Evolutionary conservation across 37 sponge, comb jelly and placozoan species (phyloP).

Genomic region (Haliclona indistincta): DNA sequence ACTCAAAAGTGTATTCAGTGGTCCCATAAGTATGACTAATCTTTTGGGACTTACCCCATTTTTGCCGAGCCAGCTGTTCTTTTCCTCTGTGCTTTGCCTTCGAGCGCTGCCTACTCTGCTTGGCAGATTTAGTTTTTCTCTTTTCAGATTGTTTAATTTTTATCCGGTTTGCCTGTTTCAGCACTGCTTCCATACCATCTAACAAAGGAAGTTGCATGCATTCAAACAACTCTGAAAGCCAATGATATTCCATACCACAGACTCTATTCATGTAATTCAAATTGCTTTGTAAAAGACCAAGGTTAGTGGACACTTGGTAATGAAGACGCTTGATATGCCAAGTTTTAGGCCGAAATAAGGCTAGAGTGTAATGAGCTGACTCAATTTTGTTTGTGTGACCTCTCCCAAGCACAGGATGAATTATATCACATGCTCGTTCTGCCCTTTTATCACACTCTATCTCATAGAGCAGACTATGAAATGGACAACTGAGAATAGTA

Average conservation of each 20-base stretch:
- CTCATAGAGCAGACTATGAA: constrained; percentile 25
- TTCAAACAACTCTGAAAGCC: constrained; percentile 29
- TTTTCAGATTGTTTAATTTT: too few species aligned
- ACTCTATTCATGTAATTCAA: constrained; percentile 2
- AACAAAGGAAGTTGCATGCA: too few species aligned
- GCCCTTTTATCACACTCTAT: constrained; percentile 11
- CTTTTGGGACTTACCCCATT: too few species aligned
- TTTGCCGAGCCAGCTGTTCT: too few species aligned
- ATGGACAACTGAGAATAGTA: too few species aligned
- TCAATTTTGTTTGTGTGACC: constrained; percentile 21
- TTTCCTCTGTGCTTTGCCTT: too few species aligned
- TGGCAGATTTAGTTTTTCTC: too few species aligned
- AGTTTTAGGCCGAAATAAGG: constrained; percentile 16
- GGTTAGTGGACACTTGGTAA: constrained; percentile 21
- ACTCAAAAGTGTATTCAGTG: too few species aligned
- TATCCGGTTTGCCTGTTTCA: too few species aligned
- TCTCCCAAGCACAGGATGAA: constrained; percentile 22
- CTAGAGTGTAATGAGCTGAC: constrained; percentile 29
- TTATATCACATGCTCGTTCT: neutral
- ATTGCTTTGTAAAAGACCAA: constrained; percentile 26
- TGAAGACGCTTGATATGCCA: constrained; percentile 20
- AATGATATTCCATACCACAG: constrained; percentile 18
- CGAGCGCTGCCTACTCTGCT: too few species aligned
- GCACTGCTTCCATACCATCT: too few species aligned
- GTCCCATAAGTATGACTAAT: too few species aligned